Conservation (phyloP, 2,888 invertebrate genomes). For the Augochlorella aurata region DNA sequence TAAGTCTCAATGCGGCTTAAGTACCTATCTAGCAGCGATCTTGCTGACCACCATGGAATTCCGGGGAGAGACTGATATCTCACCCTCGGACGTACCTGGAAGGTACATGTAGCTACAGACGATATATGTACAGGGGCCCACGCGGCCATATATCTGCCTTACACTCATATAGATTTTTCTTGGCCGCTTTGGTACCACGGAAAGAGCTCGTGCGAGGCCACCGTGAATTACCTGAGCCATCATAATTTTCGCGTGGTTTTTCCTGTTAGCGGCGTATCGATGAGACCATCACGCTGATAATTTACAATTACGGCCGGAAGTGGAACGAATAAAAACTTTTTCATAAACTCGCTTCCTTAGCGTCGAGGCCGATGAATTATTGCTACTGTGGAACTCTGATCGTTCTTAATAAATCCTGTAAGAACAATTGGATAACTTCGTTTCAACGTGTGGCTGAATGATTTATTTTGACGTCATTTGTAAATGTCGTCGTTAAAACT, state of each 20-base stretch:
- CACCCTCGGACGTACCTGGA: slow-evolving; percentile 29
- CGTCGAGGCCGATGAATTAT: not conserved
- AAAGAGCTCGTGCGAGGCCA: slow-evolving; percentile 13
- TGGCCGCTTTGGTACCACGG: not conserved
- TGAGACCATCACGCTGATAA: not conserved
- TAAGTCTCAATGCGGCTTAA: slow-evolving; percentile 65
- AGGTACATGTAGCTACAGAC: not conserved
- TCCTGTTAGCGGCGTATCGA: slow-evolving; percentile 24
- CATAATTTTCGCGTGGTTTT: slow-evolving; percentile 28
- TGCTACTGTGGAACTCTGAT: not conserved
- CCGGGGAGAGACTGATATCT: slow-evolving; percentile 25
- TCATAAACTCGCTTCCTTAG: not conserved
- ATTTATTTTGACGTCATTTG: not conserved
- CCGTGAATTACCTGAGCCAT: slow-evolving; percentile 40
- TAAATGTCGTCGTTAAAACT: not conserved
- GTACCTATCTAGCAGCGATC: slow-evolving; percentile 53
- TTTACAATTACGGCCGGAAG: slow-evolving; percentile 3
- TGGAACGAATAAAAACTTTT: slow-evolving; percentile 2
- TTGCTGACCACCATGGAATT: slow-evolving; percentile 57
- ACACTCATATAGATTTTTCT: slow-evolving; percentile 18
- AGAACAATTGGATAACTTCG: not conserved
- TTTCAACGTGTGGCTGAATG: not conserved
- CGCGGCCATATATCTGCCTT: not conserved
- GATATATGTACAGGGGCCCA: slow-evolving; percentile 4
- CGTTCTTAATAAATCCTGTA: not conserved